A percentile compares a stretch with the other conserved stretches of the same genome.
phyloP scores from a whole-genome alignment of 2,888 invertebrate genomes.

The Colletes collaris region DNA sequence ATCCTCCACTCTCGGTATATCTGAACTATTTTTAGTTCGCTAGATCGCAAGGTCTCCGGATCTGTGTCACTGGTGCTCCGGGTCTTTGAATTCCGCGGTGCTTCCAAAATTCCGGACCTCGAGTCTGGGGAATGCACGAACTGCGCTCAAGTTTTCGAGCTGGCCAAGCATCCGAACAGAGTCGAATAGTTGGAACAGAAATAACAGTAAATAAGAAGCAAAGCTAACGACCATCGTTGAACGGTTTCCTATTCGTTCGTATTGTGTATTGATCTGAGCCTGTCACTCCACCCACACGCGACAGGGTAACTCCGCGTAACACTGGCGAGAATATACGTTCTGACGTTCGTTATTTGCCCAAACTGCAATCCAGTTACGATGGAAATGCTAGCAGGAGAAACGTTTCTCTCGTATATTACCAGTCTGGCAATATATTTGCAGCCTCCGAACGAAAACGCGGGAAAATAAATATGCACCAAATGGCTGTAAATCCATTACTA shows the following conservation, averaged over 20 bases:
- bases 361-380: constrained; percentile 9
- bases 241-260: constrained; percentile 57
- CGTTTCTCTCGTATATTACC: neutral
- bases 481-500: constrained; percentile 9
- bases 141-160: no score
- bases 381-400: neutral
- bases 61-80: no score
- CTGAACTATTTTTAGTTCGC: neutral
- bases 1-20: neutral
- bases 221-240: constrained; percentile 28
- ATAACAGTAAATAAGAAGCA: constrained; percentile 26
- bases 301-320: constrained; percentile 33
- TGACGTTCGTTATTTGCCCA: constrained; percentile 26
- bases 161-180: neutral
- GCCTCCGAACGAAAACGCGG: neutral
- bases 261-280: constrained; percentile 67
- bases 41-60: neutral
- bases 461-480: constrained; percentile 15
- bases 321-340: constrained; percentile 16
- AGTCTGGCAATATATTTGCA: neutral
- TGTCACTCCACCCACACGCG: constrained; percentile 50
- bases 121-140: no score
- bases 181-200: neutral
- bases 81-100: neutral
- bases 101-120: neutral